phyloP scores from a whole-genome alignment of 2,888 invertebrate genomes.

The Spicauda simplicius region DNA sequence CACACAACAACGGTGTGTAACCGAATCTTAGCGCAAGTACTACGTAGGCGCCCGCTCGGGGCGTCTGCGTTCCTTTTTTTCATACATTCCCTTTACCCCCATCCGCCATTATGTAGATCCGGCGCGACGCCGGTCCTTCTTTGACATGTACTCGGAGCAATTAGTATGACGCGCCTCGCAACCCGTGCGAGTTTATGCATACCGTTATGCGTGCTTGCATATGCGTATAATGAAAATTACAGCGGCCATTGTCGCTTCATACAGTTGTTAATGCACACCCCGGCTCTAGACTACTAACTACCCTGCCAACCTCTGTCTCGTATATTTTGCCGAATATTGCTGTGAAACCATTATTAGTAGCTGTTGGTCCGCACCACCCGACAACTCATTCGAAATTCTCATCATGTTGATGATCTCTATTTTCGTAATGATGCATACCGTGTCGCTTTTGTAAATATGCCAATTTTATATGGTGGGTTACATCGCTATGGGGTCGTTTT shows the following conservation, averaged over 20 bases:
- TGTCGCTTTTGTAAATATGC: slow-evolving; percentile 32
- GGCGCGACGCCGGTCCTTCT: slow-evolving; percentile 81
- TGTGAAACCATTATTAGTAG: slow-evolving; percentile 36
- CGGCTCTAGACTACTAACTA: slow-evolving; percentile 35
- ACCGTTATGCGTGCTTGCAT: slow-evolving; percentile 44
- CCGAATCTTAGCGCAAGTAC: slow-evolving; percentile 70
- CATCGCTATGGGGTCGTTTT: slow-evolving; percentile 7
- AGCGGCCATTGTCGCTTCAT: slow-evolving; percentile 37
- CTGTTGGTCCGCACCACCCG: slow-evolving; percentile 24
- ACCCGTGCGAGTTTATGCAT: slow-evolving; percentile 47
- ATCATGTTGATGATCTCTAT: slow-evolving; percentile 37
- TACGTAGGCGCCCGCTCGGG: slow-evolving; percentile 49
- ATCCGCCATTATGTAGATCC: slow-evolving; percentile 81
- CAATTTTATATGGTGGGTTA: slow-evolving; percentile 24
- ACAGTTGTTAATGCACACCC: slow-evolving; percentile 37
- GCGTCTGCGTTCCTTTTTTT: slow-evolving; percentile 70
- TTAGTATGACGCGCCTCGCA: slow-evolving; percentile 73
- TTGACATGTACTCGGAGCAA: slow-evolving; percentile 83
- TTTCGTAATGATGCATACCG: slow-evolving; percentile 32
- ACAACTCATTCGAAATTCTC: slow-evolving; percentile 36
- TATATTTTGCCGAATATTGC: slow-evolving; percentile 36
- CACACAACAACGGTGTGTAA: slow-evolving; percentile 65
- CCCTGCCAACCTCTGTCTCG: slow-evolving; percentile 36
- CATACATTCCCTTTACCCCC: slow-evolving; percentile 75
- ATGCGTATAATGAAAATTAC: slow-evolving; percentile 50